Conservation (phyloP, 2,113 vertebrate species). For the Cavia aperea region DNA sequence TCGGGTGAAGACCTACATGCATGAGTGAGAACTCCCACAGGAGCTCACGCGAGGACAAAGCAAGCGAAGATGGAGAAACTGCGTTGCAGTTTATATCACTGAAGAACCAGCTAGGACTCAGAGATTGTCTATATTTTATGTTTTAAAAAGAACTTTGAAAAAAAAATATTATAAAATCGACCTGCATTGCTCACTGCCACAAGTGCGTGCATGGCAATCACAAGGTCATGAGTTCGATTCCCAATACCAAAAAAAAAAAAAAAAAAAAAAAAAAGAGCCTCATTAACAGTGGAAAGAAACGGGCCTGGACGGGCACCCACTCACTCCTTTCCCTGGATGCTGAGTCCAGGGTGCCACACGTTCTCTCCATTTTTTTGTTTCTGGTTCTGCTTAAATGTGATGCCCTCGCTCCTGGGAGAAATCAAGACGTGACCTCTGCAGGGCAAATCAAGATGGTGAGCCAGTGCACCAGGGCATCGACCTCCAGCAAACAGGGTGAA, state of each 20-base stretch:
- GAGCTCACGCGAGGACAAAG: not conserved
- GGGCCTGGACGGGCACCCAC: not conserved
- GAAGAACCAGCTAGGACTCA: not conserved
- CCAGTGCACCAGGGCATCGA: not conserved
- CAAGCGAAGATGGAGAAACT: not conserved
- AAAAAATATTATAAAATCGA: not conserved
- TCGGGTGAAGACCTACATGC: not conserved
- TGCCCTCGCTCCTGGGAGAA: not conserved
- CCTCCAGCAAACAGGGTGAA: rapidly evolving
- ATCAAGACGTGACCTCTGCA: not conserved
- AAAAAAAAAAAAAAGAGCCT: no score
- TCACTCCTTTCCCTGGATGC: not conserved
- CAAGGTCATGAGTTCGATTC: no score
- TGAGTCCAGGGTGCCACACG: not conserved
- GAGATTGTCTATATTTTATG: not conserved
- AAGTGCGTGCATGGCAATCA: no score
- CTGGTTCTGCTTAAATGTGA: not conserved
- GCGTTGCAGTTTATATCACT: not conserved
- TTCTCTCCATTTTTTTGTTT: not conserved
- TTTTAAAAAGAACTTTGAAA: not conserved
- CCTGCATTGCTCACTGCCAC: no score
- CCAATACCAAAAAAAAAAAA: no score
- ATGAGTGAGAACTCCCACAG: not conserved
- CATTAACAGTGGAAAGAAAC: not conserved
- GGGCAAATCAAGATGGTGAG: not conserved